Conservation (phyloP, 2,113 vertebrate genomes). For the Eptatretus burgeri region DNA sequence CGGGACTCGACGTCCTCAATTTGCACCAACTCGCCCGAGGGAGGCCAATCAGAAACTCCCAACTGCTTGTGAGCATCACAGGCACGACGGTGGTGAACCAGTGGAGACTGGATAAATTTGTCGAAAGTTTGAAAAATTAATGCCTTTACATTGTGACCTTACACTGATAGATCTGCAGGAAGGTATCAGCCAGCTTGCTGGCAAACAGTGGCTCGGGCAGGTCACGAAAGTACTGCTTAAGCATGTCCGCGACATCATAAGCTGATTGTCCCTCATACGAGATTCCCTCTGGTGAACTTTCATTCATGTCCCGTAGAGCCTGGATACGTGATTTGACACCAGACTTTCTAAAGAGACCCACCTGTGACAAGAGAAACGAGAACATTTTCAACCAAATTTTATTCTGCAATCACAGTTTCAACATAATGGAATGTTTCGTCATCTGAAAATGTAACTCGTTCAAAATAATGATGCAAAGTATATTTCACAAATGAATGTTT, state of each 20-base stretch:
- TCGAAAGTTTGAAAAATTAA: too few relatives aligned
- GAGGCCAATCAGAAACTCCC: too few relatives aligned
- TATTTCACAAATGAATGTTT: too few relatives aligned
- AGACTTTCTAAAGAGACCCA: conserved; percentile 46
- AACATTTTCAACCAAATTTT: background rate
- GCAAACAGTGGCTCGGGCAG: conserved; percentile 46
- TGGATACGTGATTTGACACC: conserved; percentile 52
- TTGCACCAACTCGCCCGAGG: too few relatives aligned
- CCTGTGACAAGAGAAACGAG: conserved; percentile 14
- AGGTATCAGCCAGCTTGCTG: conserved; percentile 40
- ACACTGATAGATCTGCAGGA: conserved; percentile 51
- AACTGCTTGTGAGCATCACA: too few relatives aligned
- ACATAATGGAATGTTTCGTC: too few relatives aligned
- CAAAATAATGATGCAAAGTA: too few relatives aligned
- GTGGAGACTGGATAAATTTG: too few relatives aligned
- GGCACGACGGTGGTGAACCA: too few relatives aligned
- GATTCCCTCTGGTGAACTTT: conserved; percentile 29
- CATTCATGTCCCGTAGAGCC: conserved; percentile 33
- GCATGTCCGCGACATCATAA: conserved; percentile 41
- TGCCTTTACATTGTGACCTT: conserved; percentile 12
- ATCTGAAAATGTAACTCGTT: too few relatives aligned
- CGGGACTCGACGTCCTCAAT: too few relatives aligned
- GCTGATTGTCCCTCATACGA: conserved; percentile 37
- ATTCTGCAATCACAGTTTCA: too few relatives aligned
- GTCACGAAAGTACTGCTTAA: conserved; percentile 51